phyloP scores from a whole-genome alignment of 2,797 vertebrate genomes.

The Gorsachius magnificus region DNA sequence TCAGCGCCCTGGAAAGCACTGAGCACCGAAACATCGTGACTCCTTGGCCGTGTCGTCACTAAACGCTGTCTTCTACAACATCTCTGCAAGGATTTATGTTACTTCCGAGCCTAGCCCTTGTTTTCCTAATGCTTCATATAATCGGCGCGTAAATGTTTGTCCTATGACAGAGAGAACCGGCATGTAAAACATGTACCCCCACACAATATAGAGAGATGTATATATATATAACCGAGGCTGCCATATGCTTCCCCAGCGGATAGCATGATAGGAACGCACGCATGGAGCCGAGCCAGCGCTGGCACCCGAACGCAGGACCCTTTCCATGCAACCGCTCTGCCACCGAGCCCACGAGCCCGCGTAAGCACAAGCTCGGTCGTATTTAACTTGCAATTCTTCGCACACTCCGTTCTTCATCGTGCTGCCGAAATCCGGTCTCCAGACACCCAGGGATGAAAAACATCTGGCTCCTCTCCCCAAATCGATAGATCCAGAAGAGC shows the following conservation, averaged over 20 bases:
- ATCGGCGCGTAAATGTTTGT: neutral
- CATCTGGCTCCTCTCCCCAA: neutral
- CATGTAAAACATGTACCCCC: constrained; percentile 41
- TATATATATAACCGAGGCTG: neutral
- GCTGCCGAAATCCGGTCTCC: neutral
- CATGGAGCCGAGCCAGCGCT: neutral
- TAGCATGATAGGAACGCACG: neutral
- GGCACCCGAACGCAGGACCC: neutral
- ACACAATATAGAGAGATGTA: neutral
- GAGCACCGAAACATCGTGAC: neutral
- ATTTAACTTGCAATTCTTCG: neutral
- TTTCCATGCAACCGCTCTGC: neutral
- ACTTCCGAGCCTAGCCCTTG: neutral
- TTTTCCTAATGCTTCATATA: neutral
- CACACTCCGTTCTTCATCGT: neutral
- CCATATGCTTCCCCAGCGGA: constrained; percentile 49
- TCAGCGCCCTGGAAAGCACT: neutral
- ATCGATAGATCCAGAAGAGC: neutral
- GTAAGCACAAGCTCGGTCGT: neutral
- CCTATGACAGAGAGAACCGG: constrained; percentile 36
- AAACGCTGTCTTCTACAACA: neutral
- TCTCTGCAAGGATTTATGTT: neutral
- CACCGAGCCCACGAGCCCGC: neutral
- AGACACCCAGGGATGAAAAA: neutral
- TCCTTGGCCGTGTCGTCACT: neutral